Conservation (phyloP, 2,888 invertebrate genomes). For the Hypselothyrea guttata region DNA sequence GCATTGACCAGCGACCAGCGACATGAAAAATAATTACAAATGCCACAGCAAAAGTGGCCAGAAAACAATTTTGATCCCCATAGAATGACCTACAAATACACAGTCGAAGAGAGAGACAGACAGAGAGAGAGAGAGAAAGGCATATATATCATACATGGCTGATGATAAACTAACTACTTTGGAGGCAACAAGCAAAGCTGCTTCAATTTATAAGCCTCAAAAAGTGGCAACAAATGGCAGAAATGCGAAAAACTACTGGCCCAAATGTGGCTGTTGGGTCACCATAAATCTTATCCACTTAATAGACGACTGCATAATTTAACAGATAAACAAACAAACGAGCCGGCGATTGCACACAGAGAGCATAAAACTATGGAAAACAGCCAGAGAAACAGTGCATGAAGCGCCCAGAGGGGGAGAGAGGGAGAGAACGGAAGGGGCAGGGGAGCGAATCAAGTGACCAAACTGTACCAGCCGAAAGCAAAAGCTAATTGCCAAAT, state of each 20-base stretch:
- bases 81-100: not conserved
- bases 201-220: slow-evolving; percentile 10
- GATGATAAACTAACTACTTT: slow-evolving; percentile 8
- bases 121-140: not conserved
- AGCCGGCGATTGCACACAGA: slow-evolving; percentile 48
- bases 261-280: slow-evolving; percentile 28
- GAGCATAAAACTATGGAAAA: slow-evolving; percentile 12
- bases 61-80: slow-evolving; percentile 8
- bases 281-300: slow-evolving; percentile 75
- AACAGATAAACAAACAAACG: slow-evolving; percentile 75
- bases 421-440: not conserved
- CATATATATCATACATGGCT: not conserved
- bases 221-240: slow-evolving; percentile 18
- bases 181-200: slow-evolving; percentile 5
- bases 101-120: not conserved
- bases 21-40: slow-evolving; percentile 67
- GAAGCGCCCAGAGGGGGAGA: not conserved
- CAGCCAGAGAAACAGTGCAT: slow-evolving; percentile 25
- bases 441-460: not conserved
- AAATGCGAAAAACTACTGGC: slow-evolving; percentile 35
- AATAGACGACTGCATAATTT: slow-evolving; percentile 78
- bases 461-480: slow-evolving; percentile 56
- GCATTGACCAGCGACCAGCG: slow-evolving; percentile 25
- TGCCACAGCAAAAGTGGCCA: slow-evolving; percentile 22
- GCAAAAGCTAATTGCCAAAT: slow-evolving; percentile 79